Conservation (phyloP, 2,113 vertebrate genomes). For the Stigmatopora nigra region DNA sequence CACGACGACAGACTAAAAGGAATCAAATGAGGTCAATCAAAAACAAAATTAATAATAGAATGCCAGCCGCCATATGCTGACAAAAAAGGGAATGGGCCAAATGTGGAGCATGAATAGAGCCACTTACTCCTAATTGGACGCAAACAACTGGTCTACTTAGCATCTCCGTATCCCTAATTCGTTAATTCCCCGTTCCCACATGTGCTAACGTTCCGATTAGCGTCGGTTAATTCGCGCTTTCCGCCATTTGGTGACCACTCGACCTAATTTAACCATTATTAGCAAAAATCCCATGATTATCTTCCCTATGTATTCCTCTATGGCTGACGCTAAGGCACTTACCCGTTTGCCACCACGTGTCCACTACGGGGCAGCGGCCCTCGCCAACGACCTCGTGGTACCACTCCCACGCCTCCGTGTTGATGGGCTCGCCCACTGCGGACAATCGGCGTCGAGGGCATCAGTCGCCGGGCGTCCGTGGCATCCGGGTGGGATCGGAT, state of each 20-base stretch:
- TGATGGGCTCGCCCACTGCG: conserved; percentile 68
- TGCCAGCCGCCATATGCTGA: background rate
- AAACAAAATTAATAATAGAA: too few relatives aligned
- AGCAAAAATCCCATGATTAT: conserved; percentile 38
- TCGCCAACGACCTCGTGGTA: conserved; percentile 62
- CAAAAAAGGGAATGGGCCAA: conserved; percentile 36
- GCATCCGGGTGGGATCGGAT: background rate
- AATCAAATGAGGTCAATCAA: too few relatives aligned
- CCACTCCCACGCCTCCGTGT: conserved; percentile 70
- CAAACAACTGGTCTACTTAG: conserved; percentile 47
- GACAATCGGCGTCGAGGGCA: background rate
- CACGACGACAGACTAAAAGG: too few relatives aligned
- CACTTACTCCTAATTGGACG: conserved; percentile 66
- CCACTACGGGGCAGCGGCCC: conserved; percentile 60
- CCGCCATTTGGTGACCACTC: conserved; percentile 42
- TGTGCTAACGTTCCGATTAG: conserved; percentile 50
- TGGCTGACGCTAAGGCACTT: conserved; percentile 14
- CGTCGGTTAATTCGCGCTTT: conserved; percentile 45
- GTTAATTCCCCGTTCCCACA: conserved; percentile 47
- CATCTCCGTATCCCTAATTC: conserved; percentile 60
- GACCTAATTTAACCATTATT: conserved; percentile 44
- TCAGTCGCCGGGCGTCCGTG: too few relatives aligned
- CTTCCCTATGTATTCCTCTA: background rate
- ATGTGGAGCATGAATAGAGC: conserved; percentile 61
- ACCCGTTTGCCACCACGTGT: conserved; percentile 74